These are phyloP conservation scores for Coracopsis vasa DNA, from an alignment of 2,113 vertebrate species.

Conservation along the genomic window DNA sequence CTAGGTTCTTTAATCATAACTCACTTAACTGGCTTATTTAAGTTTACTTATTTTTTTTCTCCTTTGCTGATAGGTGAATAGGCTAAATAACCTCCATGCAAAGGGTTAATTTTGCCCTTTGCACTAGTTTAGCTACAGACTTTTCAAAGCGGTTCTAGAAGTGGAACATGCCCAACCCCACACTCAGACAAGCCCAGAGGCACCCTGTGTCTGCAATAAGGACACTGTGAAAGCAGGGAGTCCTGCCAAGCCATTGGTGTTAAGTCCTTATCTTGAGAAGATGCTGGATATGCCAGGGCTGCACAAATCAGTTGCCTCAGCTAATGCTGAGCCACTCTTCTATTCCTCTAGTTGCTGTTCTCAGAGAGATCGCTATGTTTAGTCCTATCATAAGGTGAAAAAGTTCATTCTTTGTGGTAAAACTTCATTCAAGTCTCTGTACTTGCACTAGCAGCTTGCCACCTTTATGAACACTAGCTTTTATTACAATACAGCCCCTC, in stretches of 20 bases:
- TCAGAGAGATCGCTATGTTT: neutral
- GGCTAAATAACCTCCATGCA: neutral
- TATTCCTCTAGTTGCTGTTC: neutral
- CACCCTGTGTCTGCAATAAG: neutral
- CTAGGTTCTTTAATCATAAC: neutral
- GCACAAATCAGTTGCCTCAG: neutral
- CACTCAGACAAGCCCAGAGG: neutral
- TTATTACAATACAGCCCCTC: neutral
- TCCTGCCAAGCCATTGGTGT: rapidly evolving
- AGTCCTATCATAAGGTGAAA: neutral
- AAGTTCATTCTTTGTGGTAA: neutral
- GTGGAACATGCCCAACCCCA: neutral
- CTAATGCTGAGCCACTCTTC: neutral
- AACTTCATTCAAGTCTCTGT: neutral
- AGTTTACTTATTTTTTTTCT: neutral
- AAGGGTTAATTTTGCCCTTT: neutral
- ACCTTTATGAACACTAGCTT: neutral
- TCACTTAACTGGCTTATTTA: neutral
- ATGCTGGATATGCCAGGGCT: rapidly evolving
- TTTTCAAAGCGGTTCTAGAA: neutral
- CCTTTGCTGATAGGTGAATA: neutral
- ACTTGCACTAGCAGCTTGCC: neutral
- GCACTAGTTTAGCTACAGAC: neutral
- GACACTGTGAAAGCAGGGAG: neutral
- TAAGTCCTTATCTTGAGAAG: neutral